Conservation (phyloP, 2,888 invertebrate species). For the Melanostoma scalare region DNA sequence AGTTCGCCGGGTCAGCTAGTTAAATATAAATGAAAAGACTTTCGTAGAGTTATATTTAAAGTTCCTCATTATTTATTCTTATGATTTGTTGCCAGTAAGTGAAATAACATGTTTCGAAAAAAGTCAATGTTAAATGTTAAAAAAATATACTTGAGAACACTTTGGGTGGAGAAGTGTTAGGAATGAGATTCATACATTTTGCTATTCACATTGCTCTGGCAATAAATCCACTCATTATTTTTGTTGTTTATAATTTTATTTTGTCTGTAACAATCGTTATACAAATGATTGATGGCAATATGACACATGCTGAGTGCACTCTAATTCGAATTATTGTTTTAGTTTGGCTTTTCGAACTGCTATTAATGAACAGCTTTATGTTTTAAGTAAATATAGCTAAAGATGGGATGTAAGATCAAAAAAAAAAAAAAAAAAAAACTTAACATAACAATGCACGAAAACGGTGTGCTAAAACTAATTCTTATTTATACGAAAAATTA, state of each 20-base stretch:
- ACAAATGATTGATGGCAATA: constrained; percentile 48
- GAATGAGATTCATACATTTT: too few relatives aligned
- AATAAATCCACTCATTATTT: neutral
- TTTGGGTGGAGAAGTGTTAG: neutral
- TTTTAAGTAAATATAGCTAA: constrained; percentile 4
- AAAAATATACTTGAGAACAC: neutral
- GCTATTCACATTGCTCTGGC: too few relatives aligned
- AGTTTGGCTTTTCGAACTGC: constrained; percentile 47
- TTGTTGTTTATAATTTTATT: constrained; percentile 23
- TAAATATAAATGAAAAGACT: too few relatives aligned
- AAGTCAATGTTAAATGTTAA: constrained; percentile 7
- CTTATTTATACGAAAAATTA: constrained; percentile 13
- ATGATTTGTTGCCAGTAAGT: neutral
- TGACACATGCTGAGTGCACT: constrained; percentile 34
- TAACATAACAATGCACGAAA: constrained; percentile 57
- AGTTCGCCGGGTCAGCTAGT: too few relatives aligned
- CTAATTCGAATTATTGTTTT: constrained; percentile 36
- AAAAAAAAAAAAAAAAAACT: constrained; percentile 22
- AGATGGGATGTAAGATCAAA: constrained; percentile 23
- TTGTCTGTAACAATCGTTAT: constrained; percentile 40
- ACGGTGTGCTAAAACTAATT: constrained; percentile 32
- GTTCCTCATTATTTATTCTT: too few relatives aligned
- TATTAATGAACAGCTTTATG: constrained; percentile 6
- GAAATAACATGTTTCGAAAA: neutral
- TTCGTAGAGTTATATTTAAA: too few relatives aligned